Conservation (phyloP, 2,797 vertebrate genomes). For the Fistularia tabacaria region DNA sequence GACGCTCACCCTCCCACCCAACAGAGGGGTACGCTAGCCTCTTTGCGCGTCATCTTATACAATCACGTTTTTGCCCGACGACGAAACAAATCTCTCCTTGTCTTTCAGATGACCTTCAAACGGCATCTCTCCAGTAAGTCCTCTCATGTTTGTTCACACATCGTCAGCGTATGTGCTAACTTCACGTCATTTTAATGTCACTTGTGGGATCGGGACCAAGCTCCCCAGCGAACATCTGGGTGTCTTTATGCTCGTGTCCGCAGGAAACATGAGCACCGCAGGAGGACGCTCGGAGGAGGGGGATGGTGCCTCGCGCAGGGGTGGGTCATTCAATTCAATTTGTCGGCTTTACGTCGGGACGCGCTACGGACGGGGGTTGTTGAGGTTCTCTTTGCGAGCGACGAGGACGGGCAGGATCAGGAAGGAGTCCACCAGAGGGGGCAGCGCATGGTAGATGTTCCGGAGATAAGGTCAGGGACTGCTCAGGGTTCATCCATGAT, state of each 20-base stretch:
- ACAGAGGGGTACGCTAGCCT: slow-evolving; percentile 66
- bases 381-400: too few species aligned
- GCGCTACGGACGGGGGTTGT: too few species aligned
- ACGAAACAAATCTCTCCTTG: background rate
- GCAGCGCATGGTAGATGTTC: too few species aligned
- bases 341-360: too few species aligned
- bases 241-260: background rate
- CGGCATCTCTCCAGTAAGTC: slow-evolving; percentile 75
- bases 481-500: too few species aligned
- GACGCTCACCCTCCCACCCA: slow-evolving; percentile 83
- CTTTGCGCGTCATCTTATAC: slow-evolving; percentile 2
- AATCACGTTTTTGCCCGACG: background rate
- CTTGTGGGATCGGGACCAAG: background rate
- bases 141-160: too few species aligned
- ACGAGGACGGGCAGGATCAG: too few species aligned
- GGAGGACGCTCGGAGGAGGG: slow-evolving; percentile 65
- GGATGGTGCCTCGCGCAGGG: slow-evolving; percentile 56
- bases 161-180: too few species aligned
- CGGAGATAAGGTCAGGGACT: too few species aligned
- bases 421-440: too few species aligned
- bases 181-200: background rate
- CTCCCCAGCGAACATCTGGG: background rate
- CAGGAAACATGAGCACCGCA: slow-evolving; percentile 68
- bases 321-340: slow-evolving; percentile 38
- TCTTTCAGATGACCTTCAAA: slow-evolving; percentile 60